Evolutionary conservation across 2,888 invertebrate genomes (phyloP).

Genomic region (Andrena praecox): DNA sequence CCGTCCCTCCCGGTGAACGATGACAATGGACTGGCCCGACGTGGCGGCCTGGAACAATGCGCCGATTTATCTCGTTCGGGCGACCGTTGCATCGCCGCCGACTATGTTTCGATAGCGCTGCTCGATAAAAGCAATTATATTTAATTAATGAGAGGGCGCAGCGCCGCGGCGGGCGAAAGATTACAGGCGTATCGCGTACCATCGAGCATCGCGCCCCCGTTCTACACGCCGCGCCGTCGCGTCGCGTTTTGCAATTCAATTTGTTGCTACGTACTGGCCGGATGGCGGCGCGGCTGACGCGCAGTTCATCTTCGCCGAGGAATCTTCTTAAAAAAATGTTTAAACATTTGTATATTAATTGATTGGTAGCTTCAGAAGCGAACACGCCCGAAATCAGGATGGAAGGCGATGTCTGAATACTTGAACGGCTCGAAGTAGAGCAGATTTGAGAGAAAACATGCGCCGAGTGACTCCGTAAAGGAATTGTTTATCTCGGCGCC

Average conservation of each 20-base stretch:
- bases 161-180: constrained; percentile 7
- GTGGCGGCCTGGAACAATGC: constrained; percentile 30
- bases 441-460: no score
- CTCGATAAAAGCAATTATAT: constrained; percentile 61
- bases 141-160: constrained; percentile 59
- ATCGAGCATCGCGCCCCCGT: constrained; percentile 1
- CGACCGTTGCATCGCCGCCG: constrained; percentile 10
- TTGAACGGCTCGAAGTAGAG: no score
- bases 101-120: constrained; percentile 38
- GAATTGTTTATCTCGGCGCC: background rate
- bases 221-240: constrained; percentile 10
- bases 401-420: no score
- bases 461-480: no score
- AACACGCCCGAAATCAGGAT: no score
- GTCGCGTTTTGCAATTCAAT: constrained; percentile 11
- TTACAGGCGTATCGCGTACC: constrained; percentile 29
- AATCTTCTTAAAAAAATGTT: background rate
- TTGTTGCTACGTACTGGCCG: background rate
- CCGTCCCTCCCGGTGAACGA: constrained; percentile 28
- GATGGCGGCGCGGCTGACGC: background rate
- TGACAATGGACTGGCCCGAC: constrained; percentile 29
- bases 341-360: background rate
- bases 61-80: constrained; percentile 43
- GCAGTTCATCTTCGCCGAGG: background rate
- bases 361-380: no score